phyloP scores from a whole-genome alignment of 2,797 vertebrate species.

The Micromesistius poutassou region DNA sequence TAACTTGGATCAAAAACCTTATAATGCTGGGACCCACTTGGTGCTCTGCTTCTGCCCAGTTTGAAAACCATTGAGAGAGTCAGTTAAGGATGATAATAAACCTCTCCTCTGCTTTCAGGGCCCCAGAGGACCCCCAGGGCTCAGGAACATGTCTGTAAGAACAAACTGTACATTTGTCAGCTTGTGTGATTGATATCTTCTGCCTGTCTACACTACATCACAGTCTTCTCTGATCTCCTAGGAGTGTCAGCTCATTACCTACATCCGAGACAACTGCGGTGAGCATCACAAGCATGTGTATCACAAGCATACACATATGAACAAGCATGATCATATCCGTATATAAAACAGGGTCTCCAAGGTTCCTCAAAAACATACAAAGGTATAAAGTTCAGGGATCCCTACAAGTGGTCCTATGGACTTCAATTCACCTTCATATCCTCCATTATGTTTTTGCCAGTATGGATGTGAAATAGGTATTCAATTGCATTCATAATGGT shows the following conservation, averaged over 20 bases:
- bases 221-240: constrained; percentile 43
- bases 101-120: constrained; percentile 65
- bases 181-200: neutral
- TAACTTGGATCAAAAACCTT: neutral
- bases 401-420: too few species aligned
- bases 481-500: too few species aligned
- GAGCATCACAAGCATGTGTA: constrained; percentile 46
- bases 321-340: neutral
- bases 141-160: constrained; percentile 71
- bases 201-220: neutral
- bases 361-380: too few species aligned
- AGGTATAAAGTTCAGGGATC: too few species aligned
- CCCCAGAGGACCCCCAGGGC: constrained; percentile 69
- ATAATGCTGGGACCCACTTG: neutral
- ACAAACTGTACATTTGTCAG: neutral
- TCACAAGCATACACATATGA: too few species aligned
- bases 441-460: too few species aligned
- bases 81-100: neutral
- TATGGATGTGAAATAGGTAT: too few species aligned
- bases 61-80: neutral
- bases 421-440: too few species aligned
- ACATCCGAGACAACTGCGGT: constrained; percentile 82
- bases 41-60: neutral
- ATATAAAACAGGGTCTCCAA: too few species aligned
- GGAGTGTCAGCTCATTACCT: constrained; percentile 83